Percentiles rank a stretch among this genome's conserved stretches.
phyloP scores from a whole-genome alignment of 2,113 vertebrate genomes.

The Ailuropoda melanoleuca region DNA sequence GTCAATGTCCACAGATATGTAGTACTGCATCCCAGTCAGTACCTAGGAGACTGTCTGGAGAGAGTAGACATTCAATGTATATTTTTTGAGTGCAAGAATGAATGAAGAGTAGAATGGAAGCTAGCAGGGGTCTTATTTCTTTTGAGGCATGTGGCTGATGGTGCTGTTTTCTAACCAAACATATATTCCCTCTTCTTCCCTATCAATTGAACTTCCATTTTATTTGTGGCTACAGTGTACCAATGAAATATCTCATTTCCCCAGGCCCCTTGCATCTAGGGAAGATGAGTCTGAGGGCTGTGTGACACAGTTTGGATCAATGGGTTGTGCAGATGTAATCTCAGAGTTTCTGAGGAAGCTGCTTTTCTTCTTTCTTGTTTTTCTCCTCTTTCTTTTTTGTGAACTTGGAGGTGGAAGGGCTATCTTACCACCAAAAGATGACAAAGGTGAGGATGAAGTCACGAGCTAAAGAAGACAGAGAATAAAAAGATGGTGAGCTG shows the following conservation, averaged over 20 bases:
- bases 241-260: background rate
- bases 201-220: background rate
- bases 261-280: no score
- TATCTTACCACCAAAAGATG: background rate
- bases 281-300: background rate
- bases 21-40: no score
- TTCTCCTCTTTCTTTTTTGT: background rate
- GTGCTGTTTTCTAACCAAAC: background rate
- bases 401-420: background rate
- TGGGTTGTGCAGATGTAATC: background rate
- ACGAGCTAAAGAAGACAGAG: background rate
- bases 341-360: background rate
- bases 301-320: background rate
- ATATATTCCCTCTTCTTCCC: background rate
- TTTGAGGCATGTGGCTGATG: background rate
- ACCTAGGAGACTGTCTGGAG: background rate
- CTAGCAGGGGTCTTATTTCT: background rate
- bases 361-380: background rate
- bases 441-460: background rate
- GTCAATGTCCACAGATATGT: background rate
- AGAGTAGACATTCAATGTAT: fast-evolving
- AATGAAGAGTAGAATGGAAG: background rate
- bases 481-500: background rate
- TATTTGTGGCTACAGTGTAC: background rate
- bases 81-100: background rate